Conservation (phyloP, 1,140 invertebrate genomes). For the Scaptomyza montana region DNA sequence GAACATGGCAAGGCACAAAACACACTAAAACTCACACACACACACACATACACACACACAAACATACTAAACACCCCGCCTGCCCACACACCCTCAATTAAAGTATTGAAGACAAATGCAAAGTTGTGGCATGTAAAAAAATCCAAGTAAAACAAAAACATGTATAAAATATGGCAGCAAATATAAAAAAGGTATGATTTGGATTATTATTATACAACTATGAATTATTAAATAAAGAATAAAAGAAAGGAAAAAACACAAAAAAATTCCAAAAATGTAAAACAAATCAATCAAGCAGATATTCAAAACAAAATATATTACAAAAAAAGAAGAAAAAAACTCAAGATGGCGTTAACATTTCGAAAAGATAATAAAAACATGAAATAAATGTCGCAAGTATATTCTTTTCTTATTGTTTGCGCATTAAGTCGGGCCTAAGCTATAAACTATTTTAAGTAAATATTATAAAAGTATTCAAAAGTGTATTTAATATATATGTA, state of each 20-base stretch:
- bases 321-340: conserved; percentile 17
- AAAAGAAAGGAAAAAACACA: conserved; percentile 2
- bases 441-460: conserved; percentile 46
- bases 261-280: conserved; percentile 5
- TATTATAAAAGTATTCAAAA: conserved; percentile 32
- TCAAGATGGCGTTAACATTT: conserved; percentile 44
- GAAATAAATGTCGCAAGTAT: conserved; percentile 25
- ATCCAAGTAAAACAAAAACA: conserved; percentile 45
- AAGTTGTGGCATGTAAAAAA: conserved; percentile 46
- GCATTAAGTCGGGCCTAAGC: conserved; percentile 44
- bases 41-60: conserved; percentile 26
- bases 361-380: conserved; percentile 21
- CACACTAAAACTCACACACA: conserved; percentile 27
- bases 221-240: conserved; percentile 45
- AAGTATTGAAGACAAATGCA: conserved; percentile 35
- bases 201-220: conserved; percentile 71
- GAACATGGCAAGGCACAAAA: conserved; percentile 38
- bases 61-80: conserved; percentile 55
- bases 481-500: conserved; percentile 31
- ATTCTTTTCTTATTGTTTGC: conserved; percentile 40
- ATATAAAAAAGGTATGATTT: conserved; percentile 74
- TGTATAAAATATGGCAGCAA: conserved; percentile 48
- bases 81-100: conserved; percentile 40
- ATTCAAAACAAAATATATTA: conserved; percentile 39
- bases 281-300: conserved; percentile 46